A percentile compares a stretch with the other conserved stretches of the same genome.
Evolutionary conservation across 2,888 invertebrate species (phyloP).

Genomic region (Chloroclysta siterata): DNA sequence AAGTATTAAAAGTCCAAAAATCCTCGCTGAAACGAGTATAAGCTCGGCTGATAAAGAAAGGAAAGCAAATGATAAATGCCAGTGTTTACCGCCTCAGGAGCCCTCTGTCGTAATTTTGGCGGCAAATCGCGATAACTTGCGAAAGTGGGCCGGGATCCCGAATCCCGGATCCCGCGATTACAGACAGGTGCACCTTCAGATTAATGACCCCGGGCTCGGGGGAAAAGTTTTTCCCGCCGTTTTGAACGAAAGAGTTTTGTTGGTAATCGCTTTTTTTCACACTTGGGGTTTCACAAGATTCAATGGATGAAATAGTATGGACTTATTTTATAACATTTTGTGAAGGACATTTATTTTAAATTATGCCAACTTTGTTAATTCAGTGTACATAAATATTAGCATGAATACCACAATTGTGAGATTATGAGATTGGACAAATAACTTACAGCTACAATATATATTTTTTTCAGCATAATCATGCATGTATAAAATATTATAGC

Average conservation of each 20-base stretch:
- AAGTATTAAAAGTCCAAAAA: no score
- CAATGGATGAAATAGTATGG: background rate
- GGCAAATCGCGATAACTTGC: constrained; percentile 45
- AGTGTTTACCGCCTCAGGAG: constrained; percentile 34
- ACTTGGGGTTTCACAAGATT: constrained; percentile 2
- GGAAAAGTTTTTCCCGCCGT: constrained; percentile 22
- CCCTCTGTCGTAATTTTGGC: constrained; percentile 41
- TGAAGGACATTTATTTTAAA: no score
- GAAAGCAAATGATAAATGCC: constrained; percentile 38
- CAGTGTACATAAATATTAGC: no score
- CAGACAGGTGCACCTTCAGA: constrained; percentile 55
- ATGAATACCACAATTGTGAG: no score
- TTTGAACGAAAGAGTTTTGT: constrained; percentile 24
- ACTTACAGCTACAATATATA: no score
- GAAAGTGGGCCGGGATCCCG: constrained; percentile 42
- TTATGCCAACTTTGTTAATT: no score
- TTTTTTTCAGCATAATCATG: no score
- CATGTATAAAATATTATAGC: no score
- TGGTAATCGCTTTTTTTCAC: constrained; percentile 20
- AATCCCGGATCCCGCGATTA: constrained; percentile 46
- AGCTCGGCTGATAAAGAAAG: constrained; percentile 23
- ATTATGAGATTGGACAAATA: no score
- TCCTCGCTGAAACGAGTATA: background rate
- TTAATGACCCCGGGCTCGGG: constrained; percentile 48
- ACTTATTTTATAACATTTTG: no score